Evolutionary conservation across 92 coral and sea anemone genomes (phyloP), one percentile per base, ranked within the genome.

Genomic region (Palythoa grandiflora): DNA sequence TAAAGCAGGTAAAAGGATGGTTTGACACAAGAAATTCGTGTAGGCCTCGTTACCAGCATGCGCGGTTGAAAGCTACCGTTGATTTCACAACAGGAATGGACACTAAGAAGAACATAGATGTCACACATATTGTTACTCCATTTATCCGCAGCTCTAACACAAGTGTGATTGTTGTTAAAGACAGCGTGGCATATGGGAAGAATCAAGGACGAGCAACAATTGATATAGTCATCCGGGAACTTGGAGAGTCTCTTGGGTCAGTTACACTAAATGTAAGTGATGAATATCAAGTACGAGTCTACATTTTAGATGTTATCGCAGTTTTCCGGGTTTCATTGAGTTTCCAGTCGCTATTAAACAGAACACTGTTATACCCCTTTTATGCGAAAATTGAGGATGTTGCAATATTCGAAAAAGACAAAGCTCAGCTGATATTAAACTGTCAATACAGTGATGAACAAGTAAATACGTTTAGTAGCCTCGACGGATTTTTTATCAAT

Each of bases 41-140:
- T 16, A 80, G 63, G 85, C 60, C 90, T 59, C 93, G 90, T 73
- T 91, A 91, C 76, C 93, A 91, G 75, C 93, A 91, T 39, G 88
- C 93, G 17, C 89, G 83, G 89, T 66, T 91, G 86, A 88, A 38
- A 68, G 91, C 78, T 9, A 83, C 51, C 53, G 83, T 86, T 12
- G 83, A 83, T 57, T 91, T 91, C 75, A 81, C 76, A 35, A 83
- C 88, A 44, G 91, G 91, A 14, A 7, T 63, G 57, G 80, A 68
- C 7, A 75, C 76, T 4, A 48, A 38, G 78, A 60, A 35, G 12
- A 88, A 75, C 66, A 85, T 88, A 44, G 91, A 88, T 77, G 91
- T 91, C 28, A 91, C 91, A 9, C 91, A 91, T 19, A 51, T 73
- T 52, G 65, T 91, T 37, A 48, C 66, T 36, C 60, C 70, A n/a